Base-by-base conservation (phyloP, 2,888 invertebrate genomes). In the Netelia melanura region DNA sequence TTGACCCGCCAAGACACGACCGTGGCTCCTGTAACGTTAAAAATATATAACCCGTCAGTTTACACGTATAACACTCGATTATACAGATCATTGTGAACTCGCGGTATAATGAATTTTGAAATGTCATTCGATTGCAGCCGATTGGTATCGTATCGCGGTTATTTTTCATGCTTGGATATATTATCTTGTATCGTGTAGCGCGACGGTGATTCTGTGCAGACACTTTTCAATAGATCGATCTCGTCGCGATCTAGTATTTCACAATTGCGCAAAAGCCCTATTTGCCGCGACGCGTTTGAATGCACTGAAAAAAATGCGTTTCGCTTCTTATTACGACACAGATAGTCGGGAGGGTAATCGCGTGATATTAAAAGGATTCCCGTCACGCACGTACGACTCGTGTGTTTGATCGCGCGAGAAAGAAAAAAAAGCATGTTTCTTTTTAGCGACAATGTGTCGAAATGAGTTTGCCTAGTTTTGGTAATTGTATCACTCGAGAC, bases 1-100 rank as follows among this genome's bases (percentile, higher is more conserved):
- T 98, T 98, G 86, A 98, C 98, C 91, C 98, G 95, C 98, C 98
- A 99, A 93, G 98, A 98, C 89, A 98, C 98, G 88, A 99, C 97
- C 81, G 98, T 99, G 88, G 98, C 98, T 94, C 98, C 98, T 98
- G 94, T 85, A 96, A 95, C 91, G 91, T 91, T 58, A 86, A 88
- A 90, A 91, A 87, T 43, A 70, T 48, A 44, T 3, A 58, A 17
- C 58, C 23, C 58, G 58, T 58, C 58, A 58, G 9, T 21, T 58
- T 21, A 2, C 21, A 8, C 21, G 58, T 58, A 58, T 10, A 58
- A 56, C 58, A 58, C 58, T 58, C 21, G 17, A 9, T 58, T 21
- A 58, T 48, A 48, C 14, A 14, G 17, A 17, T 21, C 58, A 21
- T 58, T 21, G 23, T 9, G 58, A 38, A 21, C 58, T 58, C 58